phyloP scores from a whole-genome alignment of 2,113 vertebrate genomes.

The Centrocercus urophasianus region DNA sequence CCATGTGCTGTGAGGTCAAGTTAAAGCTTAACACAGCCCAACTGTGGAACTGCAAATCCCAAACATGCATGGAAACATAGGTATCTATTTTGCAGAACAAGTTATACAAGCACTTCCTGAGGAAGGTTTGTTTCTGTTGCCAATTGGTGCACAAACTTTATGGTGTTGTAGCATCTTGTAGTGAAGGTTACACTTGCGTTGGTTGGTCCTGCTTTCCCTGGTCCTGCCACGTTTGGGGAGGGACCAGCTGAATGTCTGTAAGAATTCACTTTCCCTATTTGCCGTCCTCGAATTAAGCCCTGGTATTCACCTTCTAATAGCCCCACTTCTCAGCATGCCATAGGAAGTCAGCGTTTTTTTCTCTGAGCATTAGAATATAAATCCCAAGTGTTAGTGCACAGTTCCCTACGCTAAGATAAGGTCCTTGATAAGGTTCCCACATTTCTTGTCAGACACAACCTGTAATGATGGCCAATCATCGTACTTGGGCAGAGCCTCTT shows the following conservation, averaged over 20 bases:
- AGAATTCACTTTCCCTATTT: background rate
- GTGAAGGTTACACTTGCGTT: background rate
- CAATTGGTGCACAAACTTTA: background rate
- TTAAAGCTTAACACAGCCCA: conserved; percentile 43
- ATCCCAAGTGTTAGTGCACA: background rate
- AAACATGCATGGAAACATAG: background rate
- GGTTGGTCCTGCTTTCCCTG: background rate
- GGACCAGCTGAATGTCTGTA: background rate
- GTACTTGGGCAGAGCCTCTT: background rate
- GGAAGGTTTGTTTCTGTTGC: background rate
- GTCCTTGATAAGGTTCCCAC: background rate
- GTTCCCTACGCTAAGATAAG: background rate
- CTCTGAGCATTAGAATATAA: background rate
- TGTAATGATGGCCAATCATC: background rate
- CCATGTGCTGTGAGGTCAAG: conserved; percentile 51
- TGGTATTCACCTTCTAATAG: background rate
- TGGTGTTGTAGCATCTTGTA: background rate
- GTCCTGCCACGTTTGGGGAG: fast-evolving
- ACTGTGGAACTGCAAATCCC: background rate
- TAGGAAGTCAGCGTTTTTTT: background rate
- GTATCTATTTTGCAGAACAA: conserved; percentile 12
- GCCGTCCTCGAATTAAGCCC: background rate
- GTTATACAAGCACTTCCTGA: background rate
- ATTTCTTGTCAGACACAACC: background rate
- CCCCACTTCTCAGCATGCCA: background rate